Conservation (phyloP, 1,140 invertebrate genomes). For the Oryzaephilus surinamensis region DNA sequence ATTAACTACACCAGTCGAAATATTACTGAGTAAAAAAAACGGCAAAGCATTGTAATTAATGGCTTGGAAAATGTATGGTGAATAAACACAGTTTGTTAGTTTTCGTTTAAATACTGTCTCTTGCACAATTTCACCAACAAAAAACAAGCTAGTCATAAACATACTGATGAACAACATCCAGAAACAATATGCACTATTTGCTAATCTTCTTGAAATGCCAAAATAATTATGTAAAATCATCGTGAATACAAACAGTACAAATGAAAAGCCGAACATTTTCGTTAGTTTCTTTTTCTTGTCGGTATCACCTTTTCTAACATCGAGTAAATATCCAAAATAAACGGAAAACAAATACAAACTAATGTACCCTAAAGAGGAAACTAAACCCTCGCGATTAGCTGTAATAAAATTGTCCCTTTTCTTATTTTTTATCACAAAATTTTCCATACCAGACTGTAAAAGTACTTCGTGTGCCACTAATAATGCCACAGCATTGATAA, state of each 20-base stretch:
- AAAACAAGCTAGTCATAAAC: conserved; percentile 42
- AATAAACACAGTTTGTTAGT: conserved; percentile 19
- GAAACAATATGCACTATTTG: conserved; percentile 64
- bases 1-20: conserved; percentile 72
- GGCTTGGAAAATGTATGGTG: conserved; percentile 49
- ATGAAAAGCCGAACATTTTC: conserved; percentile 36
- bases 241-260: conserved; percentile 39
- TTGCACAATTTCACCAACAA: conserved; percentile 43
- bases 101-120: conserved; percentile 27
- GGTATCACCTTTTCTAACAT: conserved; percentile 9
- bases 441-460: conserved; percentile 49
- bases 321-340: conserved; percentile 51
- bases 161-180: conserved; percentile 58
- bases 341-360: conserved; percentile 68
- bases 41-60: conserved; percentile 65
- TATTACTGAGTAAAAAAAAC: conserved; percentile 69
- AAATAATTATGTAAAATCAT: conserved; percentile 39
- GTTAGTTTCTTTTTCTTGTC: conserved; percentile 20
- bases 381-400: conserved; percentile 84
- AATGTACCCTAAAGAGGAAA: conserved; percentile 74
- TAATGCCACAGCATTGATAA: conserved; percentile 37
- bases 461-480: conserved; percentile 59
- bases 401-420: conserved; percentile 51
- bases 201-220: conserved; percentile 56
- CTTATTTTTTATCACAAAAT: conserved; percentile 58